phyloP scores from a whole-genome alignment of 2,797 vertebrate genomes.

The Melanotaenia trifasciata region DNA sequence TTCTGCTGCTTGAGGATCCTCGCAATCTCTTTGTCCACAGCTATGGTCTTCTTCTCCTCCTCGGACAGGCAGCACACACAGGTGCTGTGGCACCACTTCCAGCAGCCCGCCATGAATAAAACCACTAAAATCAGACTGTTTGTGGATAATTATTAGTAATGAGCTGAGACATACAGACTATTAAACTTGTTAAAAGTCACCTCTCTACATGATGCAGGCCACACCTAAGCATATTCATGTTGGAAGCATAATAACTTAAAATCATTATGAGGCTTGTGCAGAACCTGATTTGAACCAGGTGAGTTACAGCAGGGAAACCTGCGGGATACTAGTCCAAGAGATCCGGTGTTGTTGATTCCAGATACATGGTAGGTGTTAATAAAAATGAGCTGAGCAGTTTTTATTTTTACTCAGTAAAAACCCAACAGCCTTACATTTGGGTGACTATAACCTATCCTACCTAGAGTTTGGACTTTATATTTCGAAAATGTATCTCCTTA shows the following conservation, averaged over 20 bases:
- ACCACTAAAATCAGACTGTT: conserved; percentile 33
- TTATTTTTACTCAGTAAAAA: no score
- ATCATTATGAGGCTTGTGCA: no score
- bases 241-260: neutral
- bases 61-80: conserved; percentile 82
- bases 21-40: conserved; percentile 82
- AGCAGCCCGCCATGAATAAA: conserved; percentile 76
- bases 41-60: conserved; percentile 75
- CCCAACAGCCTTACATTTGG: neutral
- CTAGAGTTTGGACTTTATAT: neutral
- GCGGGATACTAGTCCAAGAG: no score
- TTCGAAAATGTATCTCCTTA: conserved; percentile 12
- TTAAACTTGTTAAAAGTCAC: neutral
- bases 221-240: neutral
- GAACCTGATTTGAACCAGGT: no score
- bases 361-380: neutral
- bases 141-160: conserved; percentile 18
- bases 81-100: conserved; percentile 65
- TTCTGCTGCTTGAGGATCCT: conserved; percentile 81
- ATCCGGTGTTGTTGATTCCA: no score
- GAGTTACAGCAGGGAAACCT: no score
- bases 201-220: neutral
- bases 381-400: neutral
- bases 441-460: neutral
- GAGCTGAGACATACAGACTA: neutral